These are phyloP conservation scores for Collichthys lucidus DNA, from an alignment of 2,113 vertebrate species.

Conservation along the genomic window DNA sequence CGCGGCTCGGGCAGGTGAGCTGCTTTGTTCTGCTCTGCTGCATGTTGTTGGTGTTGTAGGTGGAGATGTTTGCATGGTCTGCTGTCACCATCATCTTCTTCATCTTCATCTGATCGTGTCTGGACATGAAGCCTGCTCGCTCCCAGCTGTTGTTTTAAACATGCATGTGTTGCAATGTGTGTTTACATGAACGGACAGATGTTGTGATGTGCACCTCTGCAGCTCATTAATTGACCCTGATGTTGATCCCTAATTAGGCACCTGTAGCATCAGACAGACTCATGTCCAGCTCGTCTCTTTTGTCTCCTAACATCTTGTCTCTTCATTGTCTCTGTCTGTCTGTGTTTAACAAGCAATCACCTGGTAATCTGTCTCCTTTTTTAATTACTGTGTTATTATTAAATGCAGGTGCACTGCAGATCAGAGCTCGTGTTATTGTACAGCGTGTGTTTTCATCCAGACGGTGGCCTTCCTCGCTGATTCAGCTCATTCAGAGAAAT, in stretches of 20 bases:
- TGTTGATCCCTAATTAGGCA: neutral
- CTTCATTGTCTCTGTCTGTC: neutral
- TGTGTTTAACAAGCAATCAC: conserved; percentile 26
- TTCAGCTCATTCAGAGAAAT: neutral
- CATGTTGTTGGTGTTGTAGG: no score
- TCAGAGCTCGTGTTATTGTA: neutral
- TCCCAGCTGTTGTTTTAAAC: neutral
- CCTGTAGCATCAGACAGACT: neutral
- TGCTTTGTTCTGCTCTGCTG: no score
- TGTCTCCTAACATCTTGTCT: conserved; percentile 1
- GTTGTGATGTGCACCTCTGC: no score
- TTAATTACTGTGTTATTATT: conserved; percentile 22
- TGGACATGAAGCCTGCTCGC: neutral
- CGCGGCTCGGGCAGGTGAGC: conserved; percentile 44
- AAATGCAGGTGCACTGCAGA: neutral
- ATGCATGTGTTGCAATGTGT: conserved; percentile 21
- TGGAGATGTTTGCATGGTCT: no score
- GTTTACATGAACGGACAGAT: no score
- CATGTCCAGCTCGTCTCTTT: neutral
- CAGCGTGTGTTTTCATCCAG: conserved; percentile 1
- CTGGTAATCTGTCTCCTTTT: conserved; percentile 21
- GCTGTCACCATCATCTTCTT: no score
- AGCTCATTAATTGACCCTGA: neutral
- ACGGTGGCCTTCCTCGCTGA: neutral
- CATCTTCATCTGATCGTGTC: no score